Evolutionary conservation across 2,888 invertebrate species (phyloP), one percentile per base, ranked within the genome.

Genomic region (Pachydiplax longipennis): DNA sequence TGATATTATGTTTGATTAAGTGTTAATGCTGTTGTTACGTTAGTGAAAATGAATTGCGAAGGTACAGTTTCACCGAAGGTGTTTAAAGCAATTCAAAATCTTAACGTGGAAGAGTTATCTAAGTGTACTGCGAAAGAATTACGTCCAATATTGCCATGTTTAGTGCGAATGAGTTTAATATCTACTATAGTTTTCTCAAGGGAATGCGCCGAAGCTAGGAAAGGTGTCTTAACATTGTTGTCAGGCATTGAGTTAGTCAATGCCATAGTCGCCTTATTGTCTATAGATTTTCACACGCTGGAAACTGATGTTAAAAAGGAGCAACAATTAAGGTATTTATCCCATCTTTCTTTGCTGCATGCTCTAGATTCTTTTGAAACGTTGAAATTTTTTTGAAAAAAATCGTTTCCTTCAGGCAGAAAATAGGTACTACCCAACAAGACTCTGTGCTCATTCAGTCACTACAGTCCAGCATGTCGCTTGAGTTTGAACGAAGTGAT

Each of bases 401-500:
- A n/a, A n/a, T n/a, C n/a, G 91, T 90, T 91, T 83, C 91, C 95
- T 95, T 81, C 94, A 97, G 98, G 92, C 96, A 97, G 94, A 98
- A 98, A 94, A 95, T 95, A 92, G 97, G 97, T 6, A 96, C 96
- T 48, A 95, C 96, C 91, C 96, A 96, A 92, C 95, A 96, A 91
- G 98, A 98, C 93, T 98, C 98, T 92, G 96, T 98, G 90, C 95
- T 98, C 81, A 96, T 98, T 80, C 98, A 97, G 92, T 97, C 96
- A 83, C 94, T 98, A 15, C 96, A 96, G 90, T 97, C 97, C 94
- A 98, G 98, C 48, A 95, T 98, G 91, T 97, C 98, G 0, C 95
- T 98, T 92, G 99, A 99, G 93, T 99, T 99, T 95, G 99, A 99
- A 94, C 96, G 98, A 65, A 98, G 98, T 90, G 99, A 99, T 94